These are phyloP conservation scores for Allygus modestus DNA, from an alignment of 2,888 invertebrate species.

Conservation along the genomic window DNA sequence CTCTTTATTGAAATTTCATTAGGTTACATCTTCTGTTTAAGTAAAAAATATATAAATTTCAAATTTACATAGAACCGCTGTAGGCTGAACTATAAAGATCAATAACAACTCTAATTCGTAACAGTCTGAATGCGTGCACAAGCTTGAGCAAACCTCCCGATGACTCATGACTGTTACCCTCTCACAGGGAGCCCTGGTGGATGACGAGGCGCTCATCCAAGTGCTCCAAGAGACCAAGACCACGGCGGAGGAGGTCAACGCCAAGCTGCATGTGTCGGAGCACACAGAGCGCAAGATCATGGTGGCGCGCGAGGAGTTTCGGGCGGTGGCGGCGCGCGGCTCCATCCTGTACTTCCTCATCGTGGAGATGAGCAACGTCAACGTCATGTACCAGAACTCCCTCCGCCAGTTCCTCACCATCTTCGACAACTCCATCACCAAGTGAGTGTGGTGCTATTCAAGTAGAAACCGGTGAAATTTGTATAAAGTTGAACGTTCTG, in stretches of 20 bases:
- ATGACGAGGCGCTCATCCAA: conserved; percentile 95
- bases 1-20: too few relatives aligned
- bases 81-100: too few relatives aligned
- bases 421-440: conserved; percentile 95
- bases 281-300: conserved; percentile 97
- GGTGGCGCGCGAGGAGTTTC: conserved; percentile 95
- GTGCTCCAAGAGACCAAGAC: conserved; percentile 92
- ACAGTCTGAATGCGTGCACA: too few relatives aligned
- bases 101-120: too few relatives aligned
- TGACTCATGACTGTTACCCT: too few relatives aligned
- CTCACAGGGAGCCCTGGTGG: conserved; percentile 93
- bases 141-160: too few relatives aligned
- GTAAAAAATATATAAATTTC: too few relatives aligned
- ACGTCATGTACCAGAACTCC: conserved; percentile 98
- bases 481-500: conserved; percentile 67
- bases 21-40: too few relatives aligned
- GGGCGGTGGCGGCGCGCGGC: conserved; percentile 95
- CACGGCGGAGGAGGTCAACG: conserved; percentile 96
- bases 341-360: conserved; percentile 97
- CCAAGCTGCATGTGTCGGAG: conserved; percentile 94
- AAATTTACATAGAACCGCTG: too few relatives aligned
- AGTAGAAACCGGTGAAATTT: neutral
- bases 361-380: conserved; percentile 98
- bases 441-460: conserved; percentile 73
- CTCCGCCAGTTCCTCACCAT: conserved; percentile 95